Evolutionary conservation across 1,140 invertebrate genomes (phyloP).

Genomic region (Solenopsis fugax): DNA sequence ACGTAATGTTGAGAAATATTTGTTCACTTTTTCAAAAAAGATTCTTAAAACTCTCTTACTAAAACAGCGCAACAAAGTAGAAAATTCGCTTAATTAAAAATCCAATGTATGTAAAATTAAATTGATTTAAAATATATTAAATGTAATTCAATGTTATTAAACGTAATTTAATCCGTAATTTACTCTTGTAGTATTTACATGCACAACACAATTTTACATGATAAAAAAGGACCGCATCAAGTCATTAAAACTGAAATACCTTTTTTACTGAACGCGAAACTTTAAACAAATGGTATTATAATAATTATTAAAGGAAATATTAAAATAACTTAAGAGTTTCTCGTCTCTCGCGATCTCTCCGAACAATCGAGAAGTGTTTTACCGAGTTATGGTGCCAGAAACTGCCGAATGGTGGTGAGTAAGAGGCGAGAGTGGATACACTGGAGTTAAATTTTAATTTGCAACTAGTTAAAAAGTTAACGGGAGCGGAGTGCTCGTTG

Average conservation of each 20-base stretch:
- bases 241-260: not conserved
- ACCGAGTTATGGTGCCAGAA: slow-evolving; percentile 49
- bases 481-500: slow-evolving; percentile 44
- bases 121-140: not conserved
- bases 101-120: not conserved
- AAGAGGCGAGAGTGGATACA: slow-evolving; percentile 52
- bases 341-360: not conserved
- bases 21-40: too few relatives aligned
- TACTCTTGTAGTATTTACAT: not conserved
- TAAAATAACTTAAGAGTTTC: slow-evolving; percentile 18
- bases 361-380: slow-evolving; percentile 36
- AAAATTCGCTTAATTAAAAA: not conserved
- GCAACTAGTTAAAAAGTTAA: slow-evolving; percentile 82
- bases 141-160: not conserved
- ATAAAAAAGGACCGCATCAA: not conserved
- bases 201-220: not conserved
- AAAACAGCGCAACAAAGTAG: too few relatives aligned
- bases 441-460: slow-evolving; percentile 80
- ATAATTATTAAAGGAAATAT: slow-evolving; percentile 16
- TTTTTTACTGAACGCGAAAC: not conserved
- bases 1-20: too few relatives aligned
- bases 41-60: too few relatives aligned
- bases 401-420: slow-evolving; percentile 34
- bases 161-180: not conserved
- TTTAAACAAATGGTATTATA: not conserved